Evolutionary conservation across 2,797 vertebrate genomes (phyloP), one percentile per base, ranked within the genome.

Genomic region (Danio kyathit): DNA sequence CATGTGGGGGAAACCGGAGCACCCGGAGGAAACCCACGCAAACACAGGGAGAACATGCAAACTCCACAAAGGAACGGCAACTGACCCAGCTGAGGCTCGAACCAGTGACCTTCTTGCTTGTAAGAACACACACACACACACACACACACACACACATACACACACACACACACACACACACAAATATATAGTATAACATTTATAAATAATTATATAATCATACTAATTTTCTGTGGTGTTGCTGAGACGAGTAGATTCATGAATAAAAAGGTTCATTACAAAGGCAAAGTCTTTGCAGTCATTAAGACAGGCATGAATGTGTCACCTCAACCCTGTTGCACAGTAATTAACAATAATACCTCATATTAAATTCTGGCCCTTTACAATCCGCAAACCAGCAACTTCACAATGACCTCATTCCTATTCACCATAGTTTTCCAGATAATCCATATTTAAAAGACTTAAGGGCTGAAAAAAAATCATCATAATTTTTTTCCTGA

Each of bases 311-410:
- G 90, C 91, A 88, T 89, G 93, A 96, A 95, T 95, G 96, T 96
- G 93, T 93, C 94, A 94, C 94, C 92, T 85, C 90, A 93, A 94
- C 96, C 95, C 94, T 94, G 94, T 92, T 93, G 92, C 92, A 88
- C 92, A 93, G 92, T 97, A 98, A 99, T 99, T 97, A 96, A 94
- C 91, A 94, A 96, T 99, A 99, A 99, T 99, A 93, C 87, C 95
- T 96, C 95, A 98, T 98, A 93, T 92, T 91, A 94, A 94, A 99
- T 99, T 98, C 97, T 85, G 93, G 88, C 92, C 93, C 92, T 89
- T 92, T 91, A 89, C 90, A 94, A 94, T 94, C 93, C 86, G 89
- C 90, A 88, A 87, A 88, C 88, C 88, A 87, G 84, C 93, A 90
- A 94, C 91, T 91, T 90, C 88, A 87, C 91, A 88, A 86, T 95